Percentiles rank a stretch among this genome's conserved stretches.
Conservation (phyloP, 2,113 vertebrate species). For the Isichthys henryi region DNA sequence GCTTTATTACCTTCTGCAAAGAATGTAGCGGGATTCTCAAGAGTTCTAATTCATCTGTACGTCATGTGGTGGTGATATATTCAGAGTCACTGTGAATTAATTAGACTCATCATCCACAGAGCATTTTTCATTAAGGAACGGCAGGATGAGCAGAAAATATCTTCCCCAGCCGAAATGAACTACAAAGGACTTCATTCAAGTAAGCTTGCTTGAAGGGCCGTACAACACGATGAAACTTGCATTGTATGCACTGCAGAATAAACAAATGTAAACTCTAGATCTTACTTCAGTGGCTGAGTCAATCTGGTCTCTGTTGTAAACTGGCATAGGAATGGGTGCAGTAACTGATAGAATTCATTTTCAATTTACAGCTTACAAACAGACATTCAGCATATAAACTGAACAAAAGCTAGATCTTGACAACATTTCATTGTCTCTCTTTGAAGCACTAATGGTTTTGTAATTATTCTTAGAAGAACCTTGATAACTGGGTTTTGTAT, state of each 20-base stretch:
- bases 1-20: not conserved
- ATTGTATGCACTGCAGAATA: not conserved
- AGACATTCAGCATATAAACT: not conserved
- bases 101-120: not conserved
- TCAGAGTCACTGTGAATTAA: not conserved
- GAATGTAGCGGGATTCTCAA: not conserved
- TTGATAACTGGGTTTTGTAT: not conserved
- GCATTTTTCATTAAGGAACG: not conserved
- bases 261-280: not conserved
- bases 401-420: not conserved
- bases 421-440: not conserved
- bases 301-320: not conserved
- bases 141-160: not conserved
- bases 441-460: not conserved
- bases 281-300: not conserved
- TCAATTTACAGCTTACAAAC: not conserved
- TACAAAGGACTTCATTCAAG: not conserved
- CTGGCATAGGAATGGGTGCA: not conserved
- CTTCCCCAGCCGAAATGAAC: not conserved
- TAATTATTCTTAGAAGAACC: not conserved
- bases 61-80: not conserved
- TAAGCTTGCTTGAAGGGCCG: not conserved
- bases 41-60: not conserved
- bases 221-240: not conserved
- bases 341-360: not conserved